Evolutionary conservation across 1,140 invertebrate genomes (phyloP).

Genomic region (Neotoxoptera formosana): DNA sequence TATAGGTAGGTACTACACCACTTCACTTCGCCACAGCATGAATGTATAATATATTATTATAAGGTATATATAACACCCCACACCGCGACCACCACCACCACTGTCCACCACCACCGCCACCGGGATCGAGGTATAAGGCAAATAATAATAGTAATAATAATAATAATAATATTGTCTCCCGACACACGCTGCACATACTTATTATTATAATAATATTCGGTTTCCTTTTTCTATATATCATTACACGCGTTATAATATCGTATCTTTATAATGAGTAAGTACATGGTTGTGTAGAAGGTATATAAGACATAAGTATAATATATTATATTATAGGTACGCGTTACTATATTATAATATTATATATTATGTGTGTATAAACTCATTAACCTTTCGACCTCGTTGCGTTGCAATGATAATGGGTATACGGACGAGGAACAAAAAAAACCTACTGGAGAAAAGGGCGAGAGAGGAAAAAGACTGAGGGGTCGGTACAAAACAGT

Average conservation of each 20-base stretch:
- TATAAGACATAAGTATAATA: not conserved
- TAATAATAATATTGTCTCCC: constrained; percentile 28
- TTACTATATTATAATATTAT: not conserved
- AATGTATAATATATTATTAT: constrained; percentile 20
- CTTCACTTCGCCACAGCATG: not conserved
- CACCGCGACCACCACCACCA: not conserved
- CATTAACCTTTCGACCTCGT: constrained; percentile 52
- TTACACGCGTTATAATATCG: not conserved
- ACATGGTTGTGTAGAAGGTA: not conserved
- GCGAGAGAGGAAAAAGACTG: not conserved
- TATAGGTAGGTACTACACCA: not conserved
- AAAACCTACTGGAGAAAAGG: not conserved
- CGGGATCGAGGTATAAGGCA: not conserved
- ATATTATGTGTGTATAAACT: not conserved
- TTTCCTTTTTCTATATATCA: constrained; percentile 43
- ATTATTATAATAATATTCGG: constrained; percentile 43
- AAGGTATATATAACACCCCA: constrained; percentile 7
- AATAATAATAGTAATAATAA: constrained; percentile 40
- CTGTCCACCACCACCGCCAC: not conserved
- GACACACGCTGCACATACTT: not conserved
- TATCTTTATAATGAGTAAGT: constrained; percentile 4
- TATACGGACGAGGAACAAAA: not conserved
- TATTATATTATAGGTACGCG: not conserved
- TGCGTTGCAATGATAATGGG: constrained; percentile 26
- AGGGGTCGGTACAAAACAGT: not conserved